Base-by-base conservation (phyloP, 2,797 vertebrate species). In the Manis javanica region DNA sequence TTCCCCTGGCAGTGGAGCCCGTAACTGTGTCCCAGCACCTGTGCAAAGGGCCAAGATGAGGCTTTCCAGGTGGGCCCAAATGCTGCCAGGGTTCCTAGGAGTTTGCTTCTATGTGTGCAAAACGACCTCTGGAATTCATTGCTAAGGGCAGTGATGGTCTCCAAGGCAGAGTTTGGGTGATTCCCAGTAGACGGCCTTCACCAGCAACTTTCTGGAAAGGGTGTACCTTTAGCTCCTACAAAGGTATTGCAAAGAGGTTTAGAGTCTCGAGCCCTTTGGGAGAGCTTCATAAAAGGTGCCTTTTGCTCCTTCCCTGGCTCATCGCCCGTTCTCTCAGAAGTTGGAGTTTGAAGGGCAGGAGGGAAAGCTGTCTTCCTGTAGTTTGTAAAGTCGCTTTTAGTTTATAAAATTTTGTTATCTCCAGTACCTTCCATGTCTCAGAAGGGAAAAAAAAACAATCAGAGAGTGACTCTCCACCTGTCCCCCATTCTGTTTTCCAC, bases 181-280 rank as follows among this genome's bases (percentile, higher is more conserved):
- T 51, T 55, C 16, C 81, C 85, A 92, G 85, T 72, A 97, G 88
- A 72, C 71, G 95, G 96, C 3, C 26, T 63, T 94, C 82, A 66
- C n/a, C n/a, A 81, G 79, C 55, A 92, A 34, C 64, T 77, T 86
- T 96, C 88, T 61, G 39, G 72, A 75, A 71, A 92, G n/a, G 14
- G 39, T 23, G 23, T 31, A 14, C 31, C 4, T 42, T 39, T 13
- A 24, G 3, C 23, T 84, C 95, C 91, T n/a, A 85, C 29, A 51
- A 46, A 91, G 83, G 46, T 31, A 55, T 31, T 83, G n/a, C 5
- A 23, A 53, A 68, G 81, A 82, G 4, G 4, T 59, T 95, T 90
- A 79, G 91, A 79, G 42, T 55, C 85, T 37, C 64, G 34, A 87
- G 59, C 23, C 23, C 72, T 94, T 34, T 34, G n/a, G 69, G 93